Evolutionary conservation across 2,113 vertebrate genomes (phyloP).

Genomic region (Sinocyclocheilus grahami): DNA sequence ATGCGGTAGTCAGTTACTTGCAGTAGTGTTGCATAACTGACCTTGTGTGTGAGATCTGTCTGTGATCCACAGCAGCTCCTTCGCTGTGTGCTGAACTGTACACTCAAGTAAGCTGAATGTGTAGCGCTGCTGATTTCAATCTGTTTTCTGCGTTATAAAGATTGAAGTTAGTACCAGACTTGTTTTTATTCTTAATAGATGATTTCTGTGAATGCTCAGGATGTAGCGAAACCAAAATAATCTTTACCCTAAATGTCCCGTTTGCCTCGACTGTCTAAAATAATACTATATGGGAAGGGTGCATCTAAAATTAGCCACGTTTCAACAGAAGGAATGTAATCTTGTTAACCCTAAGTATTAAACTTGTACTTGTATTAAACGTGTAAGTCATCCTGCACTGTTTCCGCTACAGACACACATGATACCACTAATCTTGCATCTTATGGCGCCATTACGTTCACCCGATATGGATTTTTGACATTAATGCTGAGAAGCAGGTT

Average conservation of each 20-base stretch:
- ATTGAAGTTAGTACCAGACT: neutral
- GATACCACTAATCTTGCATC: neutral
- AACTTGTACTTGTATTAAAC: neutral
- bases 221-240: neutral
- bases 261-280: neutral
- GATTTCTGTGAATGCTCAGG: neutral
- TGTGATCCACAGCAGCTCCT: conserved; percentile 23
- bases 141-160: neutral
- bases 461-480: neutral
- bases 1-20: conserved; percentile 83
- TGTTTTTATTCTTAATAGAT: neutral
- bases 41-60: conserved; percentile 68
- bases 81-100: conserved; percentile 24
- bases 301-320: conserved; percentile 39
- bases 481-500: neutral
- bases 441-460: neutral
- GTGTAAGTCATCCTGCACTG: neutral
- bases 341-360: conserved; percentile 5
- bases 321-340: conserved; percentile 27
- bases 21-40: conserved; percentile 86
- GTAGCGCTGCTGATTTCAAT: neutral
- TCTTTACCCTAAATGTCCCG: neutral
- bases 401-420: neutral
- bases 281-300: conserved; percentile 12
- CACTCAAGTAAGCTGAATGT: neutral